These are phyloP conservation scores for Theropithecus gelada DNA, from an alignment of 2,113 vertebrate species.

Conservation along the genomic window DNA sequence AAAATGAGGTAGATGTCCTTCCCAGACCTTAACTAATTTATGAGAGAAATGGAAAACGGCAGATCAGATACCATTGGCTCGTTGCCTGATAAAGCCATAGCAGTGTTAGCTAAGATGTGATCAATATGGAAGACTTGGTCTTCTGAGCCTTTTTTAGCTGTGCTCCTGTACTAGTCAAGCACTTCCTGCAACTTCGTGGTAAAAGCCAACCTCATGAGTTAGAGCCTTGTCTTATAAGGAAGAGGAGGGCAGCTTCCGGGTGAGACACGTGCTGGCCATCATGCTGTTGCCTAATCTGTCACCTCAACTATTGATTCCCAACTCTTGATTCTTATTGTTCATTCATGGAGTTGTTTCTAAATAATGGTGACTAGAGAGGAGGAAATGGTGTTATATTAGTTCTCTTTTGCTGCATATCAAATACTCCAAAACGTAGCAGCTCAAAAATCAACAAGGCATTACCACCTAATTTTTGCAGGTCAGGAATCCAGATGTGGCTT, in stretches of 20 bases:
- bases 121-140: slow-evolving; percentile 56
- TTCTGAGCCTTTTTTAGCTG: neutral
- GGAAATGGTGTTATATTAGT: neutral
- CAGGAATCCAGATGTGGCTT: neutral
- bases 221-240: neutral
- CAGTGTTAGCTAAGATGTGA: slow-evolving; percentile 58
- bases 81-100: slow-evolving; percentile 21
- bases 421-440: neutral
- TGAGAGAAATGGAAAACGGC: slow-evolving; percentile 22
- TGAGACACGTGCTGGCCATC: neutral
- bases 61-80: slow-evolving; percentile 49
- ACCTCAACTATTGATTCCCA: neutral
- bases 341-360: neutral
- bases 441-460: neutral
- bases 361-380: neutral
- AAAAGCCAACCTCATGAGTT: neutral
- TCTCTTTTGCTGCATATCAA: neutral
- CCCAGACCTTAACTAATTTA: slow-evolving; percentile 72
- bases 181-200: neutral
- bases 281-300: neutral
- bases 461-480: neutral
- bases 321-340: neutral
- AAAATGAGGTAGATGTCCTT: slow-evolving; percentile 45
- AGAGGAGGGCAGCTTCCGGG: neutral
- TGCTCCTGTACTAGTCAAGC: neutral